These are phyloP conservation scores for Notolabrus celidotus DNA, from an alignment of 2,797 vertebrate genomes.

Conservation along the genomic window DNA sequence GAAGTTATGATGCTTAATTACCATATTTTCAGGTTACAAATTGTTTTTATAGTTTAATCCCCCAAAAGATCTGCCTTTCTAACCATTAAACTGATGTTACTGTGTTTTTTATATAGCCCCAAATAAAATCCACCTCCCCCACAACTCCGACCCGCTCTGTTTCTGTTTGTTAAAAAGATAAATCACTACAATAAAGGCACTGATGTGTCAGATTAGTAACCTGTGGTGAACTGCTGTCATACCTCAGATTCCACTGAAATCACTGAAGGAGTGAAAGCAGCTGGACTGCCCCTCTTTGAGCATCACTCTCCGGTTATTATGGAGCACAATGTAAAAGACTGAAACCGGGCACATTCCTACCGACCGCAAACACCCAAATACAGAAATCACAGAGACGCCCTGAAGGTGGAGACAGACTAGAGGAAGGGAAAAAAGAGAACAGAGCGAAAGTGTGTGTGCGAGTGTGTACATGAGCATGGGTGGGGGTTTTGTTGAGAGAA, in stretches of 20 bases:
- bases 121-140: background rate
- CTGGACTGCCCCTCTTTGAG: constrained; percentile 1
- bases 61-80: no score
- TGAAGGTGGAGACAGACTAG: constrained; percentile 24
- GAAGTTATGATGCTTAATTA: no score
- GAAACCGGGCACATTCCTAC: constrained; percentile 42
- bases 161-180: constrained; percentile 4
- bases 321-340: constrained; percentile 26
- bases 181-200: background rate
- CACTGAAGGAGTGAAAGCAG: constrained; percentile 22
- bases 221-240: constrained; percentile 22
- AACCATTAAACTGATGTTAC: no score
- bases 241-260: constrained; percentile 29
- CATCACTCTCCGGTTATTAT: constrained; percentile 11
- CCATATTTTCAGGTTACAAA: no score
- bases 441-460: constrained; percentile 2
- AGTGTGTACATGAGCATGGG: constrained; percentile 1
- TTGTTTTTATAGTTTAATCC: no score
- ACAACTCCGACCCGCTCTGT: background rate
- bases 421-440: background rate
- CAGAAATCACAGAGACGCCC: constrained; percentile 43
- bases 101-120: no score
- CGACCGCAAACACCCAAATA: constrained; percentile 49
- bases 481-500: constrained; percentile 37
- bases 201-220: constrained; percentile 16